phyloP scores from a whole-genome alignment of 2,888 invertebrate genomes.

The Lochmaea crataegi region DNA sequence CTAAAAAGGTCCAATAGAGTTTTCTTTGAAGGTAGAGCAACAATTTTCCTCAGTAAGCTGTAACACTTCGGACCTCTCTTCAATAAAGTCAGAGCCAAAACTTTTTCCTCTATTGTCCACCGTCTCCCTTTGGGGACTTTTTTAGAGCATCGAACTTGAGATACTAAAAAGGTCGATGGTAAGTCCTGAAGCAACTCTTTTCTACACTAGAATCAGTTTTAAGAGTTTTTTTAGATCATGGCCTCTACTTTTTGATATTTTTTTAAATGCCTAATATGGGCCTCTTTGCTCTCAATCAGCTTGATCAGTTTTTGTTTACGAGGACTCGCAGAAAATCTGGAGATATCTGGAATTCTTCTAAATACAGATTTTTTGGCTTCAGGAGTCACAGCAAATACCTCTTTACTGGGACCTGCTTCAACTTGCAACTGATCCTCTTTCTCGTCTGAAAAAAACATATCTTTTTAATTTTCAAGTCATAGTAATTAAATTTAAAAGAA shows the following conservation, averaged over 20 bases:
- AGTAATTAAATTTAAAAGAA: neutral
- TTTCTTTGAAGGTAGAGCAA: no score
- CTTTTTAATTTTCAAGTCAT: neutral
- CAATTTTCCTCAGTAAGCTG: no score
- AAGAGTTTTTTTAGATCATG: constrained; percentile 1
- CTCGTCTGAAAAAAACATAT: neutral
- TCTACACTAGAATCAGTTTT: constrained; percentile 6
- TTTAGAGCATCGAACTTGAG: no score
- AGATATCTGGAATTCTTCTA: constrained; percentile 9
- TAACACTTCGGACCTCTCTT: no score
- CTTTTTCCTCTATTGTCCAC: no score
- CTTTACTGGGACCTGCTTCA: neutral
- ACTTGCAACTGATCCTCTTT: neutral
- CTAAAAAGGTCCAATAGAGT: no score
- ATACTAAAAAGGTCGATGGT: constrained; percentile 35
- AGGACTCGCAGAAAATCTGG: constrained; percentile 16
- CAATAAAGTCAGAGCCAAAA: no score
- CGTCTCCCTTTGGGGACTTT: no score
- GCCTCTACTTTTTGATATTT: constrained; percentile 16
- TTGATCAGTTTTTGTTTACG: constrained; percentile 7
- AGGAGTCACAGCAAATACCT: constrained; percentile 1
- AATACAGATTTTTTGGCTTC: constrained; percentile 8
- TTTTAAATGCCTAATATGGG: constrained; percentile 22
- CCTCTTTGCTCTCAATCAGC: constrained; percentile 19
- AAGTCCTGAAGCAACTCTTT: constrained; percentile 20